Evolutionary conservation across 2,797 vertebrate species (phyloP), one percentile per base, ranked within the genome.

Genomic region (Ctenopoma multispine): DNA sequence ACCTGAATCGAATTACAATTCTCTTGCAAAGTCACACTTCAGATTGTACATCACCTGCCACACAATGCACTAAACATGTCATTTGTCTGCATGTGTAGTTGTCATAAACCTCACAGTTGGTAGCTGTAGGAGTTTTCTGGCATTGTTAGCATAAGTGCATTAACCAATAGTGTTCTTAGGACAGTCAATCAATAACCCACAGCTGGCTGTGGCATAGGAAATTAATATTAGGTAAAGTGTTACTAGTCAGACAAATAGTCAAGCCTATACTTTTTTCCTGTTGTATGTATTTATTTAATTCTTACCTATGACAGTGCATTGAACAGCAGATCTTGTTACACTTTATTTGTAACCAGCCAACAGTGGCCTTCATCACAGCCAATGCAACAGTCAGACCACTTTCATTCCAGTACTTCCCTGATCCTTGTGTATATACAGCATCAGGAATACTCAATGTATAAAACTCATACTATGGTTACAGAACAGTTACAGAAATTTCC

Each of bases 141-240:
- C 7, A 27, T 76, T 64, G 31, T 46, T 44, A 31, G 46, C 23
- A 21, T 15, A 12, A 55, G 49, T 47, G 9, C 36, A 7, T 36
- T 40, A 46, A 51, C 36, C 4, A 12, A 24, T 12, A 8, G 34
- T 18, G n/a, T 34, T 62, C 9, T 7, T 4, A 17, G 43, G 43
- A 64, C 34, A 56, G 15, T 64, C 17, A 67, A 51, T 65, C 50
- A 72, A 4, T 58, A 20, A 43, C 54, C 38, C 8, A 31, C 23
- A 51, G 29, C 17, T 4, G 36, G 5, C 18, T 40, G 10, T 56
- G 23, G 1, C 12, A n/a, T 67, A 13, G 5, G 63, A 41, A 41
- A 14, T 36, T 29, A 8, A 47, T 24, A 72, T 73, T 29, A 50
- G 31, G 15, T 9, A 5, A 12, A 23, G 24, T 31, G 5, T 63